A percentile compares a stretch with the other conserved stretches of the same genome.
phyloP scores from a whole-genome alignment of 2,113 vertebrate genomes.

The Carassius carassius region DNA sequence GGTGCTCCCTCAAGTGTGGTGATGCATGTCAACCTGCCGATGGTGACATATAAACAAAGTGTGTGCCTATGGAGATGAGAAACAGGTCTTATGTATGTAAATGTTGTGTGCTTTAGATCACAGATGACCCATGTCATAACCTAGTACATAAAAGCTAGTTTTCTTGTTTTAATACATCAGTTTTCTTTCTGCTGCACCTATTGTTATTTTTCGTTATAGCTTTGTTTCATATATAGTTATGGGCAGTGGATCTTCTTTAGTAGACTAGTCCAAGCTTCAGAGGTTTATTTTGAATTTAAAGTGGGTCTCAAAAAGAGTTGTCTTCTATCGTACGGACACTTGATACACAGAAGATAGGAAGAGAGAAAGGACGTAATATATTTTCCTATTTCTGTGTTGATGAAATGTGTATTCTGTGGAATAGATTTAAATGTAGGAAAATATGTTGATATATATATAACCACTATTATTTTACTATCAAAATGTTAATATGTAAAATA shows the following conservation, averaged over 20 bases:
- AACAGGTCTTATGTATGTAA: constrained; percentile 48
- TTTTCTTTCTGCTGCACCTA: neutral
- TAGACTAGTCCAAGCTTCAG: neutral
- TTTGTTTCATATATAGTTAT: constrained; percentile 16
- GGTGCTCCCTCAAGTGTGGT: neutral
- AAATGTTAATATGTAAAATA: too few species aligned
- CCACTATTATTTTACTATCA: neutral
- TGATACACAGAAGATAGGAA: neutral
- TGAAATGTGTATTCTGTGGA: neutral
- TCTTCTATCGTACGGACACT: neutral
- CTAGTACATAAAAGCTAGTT: too few species aligned
- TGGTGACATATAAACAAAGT: neutral
- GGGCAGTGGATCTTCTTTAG: neutral
- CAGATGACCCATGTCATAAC: constrained; percentile 1
- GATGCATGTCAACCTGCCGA: neutral
- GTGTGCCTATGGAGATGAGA: neutral
- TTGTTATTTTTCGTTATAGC: neutral
- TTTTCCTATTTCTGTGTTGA: neutral
- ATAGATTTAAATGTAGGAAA: constrained; percentile 24
- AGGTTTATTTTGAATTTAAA: neutral
- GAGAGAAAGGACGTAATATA: neutral
- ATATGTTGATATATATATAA: neutral
- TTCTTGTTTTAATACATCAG: neutral
- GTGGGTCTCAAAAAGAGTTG: neutral
- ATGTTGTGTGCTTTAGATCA: constrained; percentile 32